These are phyloP conservation scores for Brienomyrus longianalis DNA, from an alignment of 2,113 vertebrate species.

Conservation along the genomic window DNA sequence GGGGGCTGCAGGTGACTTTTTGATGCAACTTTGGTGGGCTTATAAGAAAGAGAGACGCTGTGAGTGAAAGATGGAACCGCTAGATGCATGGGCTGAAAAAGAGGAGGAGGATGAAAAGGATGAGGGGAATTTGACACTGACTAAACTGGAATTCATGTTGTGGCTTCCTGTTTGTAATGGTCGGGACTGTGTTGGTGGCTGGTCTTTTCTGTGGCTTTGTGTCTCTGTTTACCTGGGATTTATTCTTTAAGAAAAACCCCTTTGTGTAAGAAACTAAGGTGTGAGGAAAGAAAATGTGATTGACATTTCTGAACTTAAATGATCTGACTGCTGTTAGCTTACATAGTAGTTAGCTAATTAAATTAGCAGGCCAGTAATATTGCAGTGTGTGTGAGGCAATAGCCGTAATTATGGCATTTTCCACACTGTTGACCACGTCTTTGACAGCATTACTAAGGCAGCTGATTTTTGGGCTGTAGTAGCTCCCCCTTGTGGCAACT, in stretches of 20 bases:
- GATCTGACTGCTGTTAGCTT: background rate
- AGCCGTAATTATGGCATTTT: background rate
- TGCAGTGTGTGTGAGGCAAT: background rate
- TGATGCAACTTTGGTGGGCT: background rate
- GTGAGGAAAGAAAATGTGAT: background rate
- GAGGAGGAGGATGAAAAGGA: background rate
- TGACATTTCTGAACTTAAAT: background rate
- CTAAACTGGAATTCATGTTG: conserved; percentile 9
- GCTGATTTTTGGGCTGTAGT: background rate
- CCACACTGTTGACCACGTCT: background rate
- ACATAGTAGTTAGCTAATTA: background rate
- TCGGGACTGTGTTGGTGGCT: background rate
- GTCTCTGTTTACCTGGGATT: background rate
- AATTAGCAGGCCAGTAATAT: background rate
- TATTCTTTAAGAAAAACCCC: background rate
- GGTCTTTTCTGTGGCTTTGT: background rate
- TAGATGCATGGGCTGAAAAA: background rate
- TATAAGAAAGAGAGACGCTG: background rate
- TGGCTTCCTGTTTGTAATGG: conserved; percentile 17
- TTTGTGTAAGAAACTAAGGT: background rate
- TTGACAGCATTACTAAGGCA: background rate
- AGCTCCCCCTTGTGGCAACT: background rate
- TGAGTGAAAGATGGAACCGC: background rate
- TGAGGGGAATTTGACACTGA: conserved; percentile 16
- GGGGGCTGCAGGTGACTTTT: background rate